Base-by-base conservation (phyloP, 2,113 vertebrate genomes). In the Nestor notabilis region DNA sequence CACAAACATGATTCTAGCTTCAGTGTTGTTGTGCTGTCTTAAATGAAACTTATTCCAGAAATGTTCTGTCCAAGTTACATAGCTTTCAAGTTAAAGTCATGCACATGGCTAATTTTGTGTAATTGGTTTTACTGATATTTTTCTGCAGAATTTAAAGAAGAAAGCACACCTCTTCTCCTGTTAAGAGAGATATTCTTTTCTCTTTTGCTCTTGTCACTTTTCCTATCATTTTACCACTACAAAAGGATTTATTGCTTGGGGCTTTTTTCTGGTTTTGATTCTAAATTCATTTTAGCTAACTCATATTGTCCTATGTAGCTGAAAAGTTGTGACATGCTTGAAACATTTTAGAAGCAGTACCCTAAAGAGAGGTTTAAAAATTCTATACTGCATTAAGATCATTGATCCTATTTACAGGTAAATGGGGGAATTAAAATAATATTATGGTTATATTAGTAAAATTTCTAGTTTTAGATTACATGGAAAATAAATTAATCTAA, bases 1-100 rank as follows among this genome's bases (percentile, higher is more conserved):
- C 91, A 97, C 97, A 97, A 97, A 97, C 96, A 96, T 76, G 97
- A 95, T 98, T 98, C 95, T 94, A 98, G 98, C 97, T 98, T 98
- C 87, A 63, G 71, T 90, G 55, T 87, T 97, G 58, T 94, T 96
- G 88, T 85, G 91, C 93, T 84, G 95, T 89, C 95, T 93, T 87
- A 95, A 94, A 94, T 85, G 77, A 93, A 97, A 97, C 90, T 95
- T 94, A 66, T 27, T 92, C 88, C 83, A 92, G 93, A 97, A 95
- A 88, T 75, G 83, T 65, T 90, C 89, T 96, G 47, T 69, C 74
- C 58, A 50, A 87, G 63, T 52, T 87, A 93, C 65, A 80, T 2
- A 92, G 92, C 50, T 89, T 91, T 81, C 75, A 53, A 81, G 31
- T 65, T 71, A 44, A 87, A 81, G 50, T 86, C 35, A 86, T 65